A percentile compares a stretch with the other conserved stretches of the same genome.
Evolutionary conservation across 2,113 vertebrate species (phyloP).

Genomic region (Pelecanoides urinatrix): DNA sequence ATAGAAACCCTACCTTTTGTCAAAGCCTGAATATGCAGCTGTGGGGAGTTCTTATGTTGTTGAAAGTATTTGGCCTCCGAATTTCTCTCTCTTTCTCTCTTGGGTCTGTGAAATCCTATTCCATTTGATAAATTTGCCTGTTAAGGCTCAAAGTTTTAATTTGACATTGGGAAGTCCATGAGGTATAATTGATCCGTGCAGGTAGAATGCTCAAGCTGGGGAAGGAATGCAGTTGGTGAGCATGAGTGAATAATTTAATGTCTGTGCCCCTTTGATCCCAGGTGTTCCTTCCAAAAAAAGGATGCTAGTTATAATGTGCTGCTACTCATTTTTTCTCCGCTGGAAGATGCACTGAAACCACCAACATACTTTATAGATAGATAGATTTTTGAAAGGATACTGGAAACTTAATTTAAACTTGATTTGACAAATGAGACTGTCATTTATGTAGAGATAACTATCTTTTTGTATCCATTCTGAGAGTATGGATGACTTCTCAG

Average conservation of each 20-base stretch:
- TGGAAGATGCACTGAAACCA: background rate
- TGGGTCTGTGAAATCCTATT: background rate
- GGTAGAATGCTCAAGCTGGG: background rate
- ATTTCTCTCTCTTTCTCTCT: background rate
- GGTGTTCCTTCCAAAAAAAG: background rate
- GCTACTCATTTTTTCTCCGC: background rate
- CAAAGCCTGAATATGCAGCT: background rate
- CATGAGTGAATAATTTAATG: background rate
- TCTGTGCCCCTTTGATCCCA: background rate
- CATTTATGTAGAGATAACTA: background rate
- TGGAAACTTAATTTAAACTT: background rate
- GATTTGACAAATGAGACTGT: background rate
- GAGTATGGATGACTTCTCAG: background rate
- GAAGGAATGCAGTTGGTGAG: background rate
- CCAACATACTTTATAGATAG: background rate
- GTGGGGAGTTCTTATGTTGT: background rate
- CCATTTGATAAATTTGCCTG: background rate
- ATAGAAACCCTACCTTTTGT: background rate
- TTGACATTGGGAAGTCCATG: background rate
- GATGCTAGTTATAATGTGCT: background rate
- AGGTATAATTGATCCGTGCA: background rate
- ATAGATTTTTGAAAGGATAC: background rate
- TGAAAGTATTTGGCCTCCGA: background rate
- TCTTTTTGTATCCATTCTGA: background rate
- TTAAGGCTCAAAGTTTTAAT: background rate